Evolutionary conservation across 1,140 invertebrate genomes (phyloP).

Genomic region (Heterodera schachtii): DNA sequence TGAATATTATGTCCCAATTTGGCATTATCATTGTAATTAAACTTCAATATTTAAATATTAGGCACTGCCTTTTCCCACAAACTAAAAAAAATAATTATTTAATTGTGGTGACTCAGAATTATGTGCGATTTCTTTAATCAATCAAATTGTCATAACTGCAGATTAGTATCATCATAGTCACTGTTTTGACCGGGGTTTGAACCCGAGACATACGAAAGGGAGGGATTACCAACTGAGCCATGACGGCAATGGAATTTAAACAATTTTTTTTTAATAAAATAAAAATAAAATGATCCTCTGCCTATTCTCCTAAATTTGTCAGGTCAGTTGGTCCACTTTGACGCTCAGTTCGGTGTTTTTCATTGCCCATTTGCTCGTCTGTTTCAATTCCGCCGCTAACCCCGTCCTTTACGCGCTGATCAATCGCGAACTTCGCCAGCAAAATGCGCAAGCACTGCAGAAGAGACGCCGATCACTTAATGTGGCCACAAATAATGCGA

Average conservation of each 20-base stretch:
- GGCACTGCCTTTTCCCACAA: too few species aligned
- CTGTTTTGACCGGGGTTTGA: background rate
- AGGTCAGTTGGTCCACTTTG: slow-evolving; percentile 53
- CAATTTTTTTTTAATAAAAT: too few species aligned
- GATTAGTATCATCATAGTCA: slow-evolving; percentile 18
- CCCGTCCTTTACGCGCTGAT: slow-evolving; percentile 64
- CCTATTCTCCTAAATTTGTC: too few species aligned
- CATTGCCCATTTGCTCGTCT: slow-evolving; percentile 60
- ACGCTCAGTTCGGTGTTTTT: slow-evolving; percentile 62
- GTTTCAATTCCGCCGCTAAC: slow-evolving; percentile 65
- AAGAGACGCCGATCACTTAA: slow-evolving; percentile 35
- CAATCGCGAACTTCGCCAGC: slow-evolving; percentile 61
- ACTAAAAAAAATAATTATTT: background rate
- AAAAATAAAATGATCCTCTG: too few species aligned
- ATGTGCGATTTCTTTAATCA: slow-evolving; percentile 7
- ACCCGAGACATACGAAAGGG: background rate
- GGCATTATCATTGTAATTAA: slow-evolving; percentile 49
- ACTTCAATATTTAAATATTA: background rate
- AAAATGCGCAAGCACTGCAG: slow-evolving; percentile 48
- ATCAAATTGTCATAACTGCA: slow-evolving; percentile 19
- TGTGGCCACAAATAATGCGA: slow-evolving; percentile 33
- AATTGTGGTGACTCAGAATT: slow-evolving; percentile 22
- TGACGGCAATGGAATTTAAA: background rate
- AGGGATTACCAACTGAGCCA: background rate
- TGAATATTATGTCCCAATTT: slow-evolving; percentile 60